These are phyloP conservation scores for Melanargia galathea DNA, from an alignment of 2,888 invertebrate species.

Conservation along the genomic window DNA sequence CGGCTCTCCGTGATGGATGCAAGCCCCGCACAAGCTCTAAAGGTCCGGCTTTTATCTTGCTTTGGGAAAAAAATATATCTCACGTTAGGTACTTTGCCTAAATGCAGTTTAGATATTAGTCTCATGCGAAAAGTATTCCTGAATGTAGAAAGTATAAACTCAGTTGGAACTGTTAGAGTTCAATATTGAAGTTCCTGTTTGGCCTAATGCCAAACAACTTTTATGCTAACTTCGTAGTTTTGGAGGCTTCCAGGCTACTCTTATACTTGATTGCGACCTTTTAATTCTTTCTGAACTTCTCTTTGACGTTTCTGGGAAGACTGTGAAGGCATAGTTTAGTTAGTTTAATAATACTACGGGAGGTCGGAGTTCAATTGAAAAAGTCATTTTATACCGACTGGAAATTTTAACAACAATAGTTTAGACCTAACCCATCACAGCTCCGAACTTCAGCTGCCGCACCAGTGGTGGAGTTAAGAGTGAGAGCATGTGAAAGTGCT, in stretches of 20 bases:
- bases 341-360: too few relatives aligned
- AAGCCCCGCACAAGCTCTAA: background rate
- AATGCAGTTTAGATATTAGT: background rate
- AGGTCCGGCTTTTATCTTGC: background rate
- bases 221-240: background rate
- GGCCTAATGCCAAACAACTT: conserved; percentile 10
- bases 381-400: too few relatives aligned
- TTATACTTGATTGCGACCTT: background rate
- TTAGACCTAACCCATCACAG: too few relatives aligned
- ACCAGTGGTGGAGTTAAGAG: too few relatives aligned
- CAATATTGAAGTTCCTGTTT: background rate
- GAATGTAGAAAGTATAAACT: conserved; percentile 4
- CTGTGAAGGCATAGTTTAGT: too few relatives aligned
- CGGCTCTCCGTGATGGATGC: background rate
- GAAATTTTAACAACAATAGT: too few relatives aligned
- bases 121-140: background rate
- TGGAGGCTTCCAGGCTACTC: conserved; percentile 5
- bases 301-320: background rate
- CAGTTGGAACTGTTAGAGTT: background rate
- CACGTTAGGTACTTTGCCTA: background rate
- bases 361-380: too few relatives aligned
- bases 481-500: too few relatives aligned
- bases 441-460: too few relatives aligned
- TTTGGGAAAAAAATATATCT: background rate
- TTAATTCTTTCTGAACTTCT: background rate